phyloP scores from a whole-genome alignment of 2,113 vertebrate species.

The Nothobranchius kuhntae region DNA sequence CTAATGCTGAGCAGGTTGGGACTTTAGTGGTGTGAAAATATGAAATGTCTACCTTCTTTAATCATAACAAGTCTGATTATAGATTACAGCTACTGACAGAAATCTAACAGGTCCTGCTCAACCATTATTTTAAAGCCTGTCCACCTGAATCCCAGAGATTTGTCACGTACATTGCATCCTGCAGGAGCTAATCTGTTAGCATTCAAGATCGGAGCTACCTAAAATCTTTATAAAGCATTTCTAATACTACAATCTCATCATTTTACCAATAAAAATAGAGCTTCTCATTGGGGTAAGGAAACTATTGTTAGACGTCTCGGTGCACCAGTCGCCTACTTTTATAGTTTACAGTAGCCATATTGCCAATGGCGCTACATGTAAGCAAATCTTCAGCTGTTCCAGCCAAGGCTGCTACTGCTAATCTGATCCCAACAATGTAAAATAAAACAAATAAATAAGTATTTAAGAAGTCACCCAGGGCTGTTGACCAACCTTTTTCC shows the following conservation, averaged over 20 bases:
- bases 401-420: slow-evolving; percentile 55
- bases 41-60: slow-evolving; percentile 16
- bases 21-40: slow-evolving; percentile 9
- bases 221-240: slow-evolving; percentile 64
- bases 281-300: slow-evolving; percentile 33
- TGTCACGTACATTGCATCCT: slow-evolving; percentile 71
- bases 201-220: slow-evolving; percentile 81
- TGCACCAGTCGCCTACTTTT: slow-evolving; percentile 52
- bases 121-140: no score
- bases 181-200: slow-evolving; percentile 84
- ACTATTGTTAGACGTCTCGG: slow-evolving; percentile 49
- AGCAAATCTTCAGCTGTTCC: slow-evolving; percentile 53
- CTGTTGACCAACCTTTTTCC: slow-evolving; percentile 68
- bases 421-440: slow-evolving; percentile 62
- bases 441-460: slow-evolving; percentile 60
- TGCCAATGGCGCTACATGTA: slow-evolving; percentile 63
- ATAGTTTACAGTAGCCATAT: slow-evolving; percentile 42
- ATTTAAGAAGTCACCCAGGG: slow-evolving; percentile 66
- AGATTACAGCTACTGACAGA: slow-evolving; percentile 18
- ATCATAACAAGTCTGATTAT: no score
- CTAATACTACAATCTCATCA: slow-evolving; percentile 74
- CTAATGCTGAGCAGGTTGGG: slow-evolving; percentile 38
- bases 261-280: slow-evolving; percentile 60
- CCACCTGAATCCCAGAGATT: slow-evolving; percentile 65
- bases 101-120: slow-evolving; percentile 32